These are phyloP conservation scores for Alectoris magna DNA, from an alignment of 2,797 vertebrate genomes.

Conservation along the genomic window DNA sequence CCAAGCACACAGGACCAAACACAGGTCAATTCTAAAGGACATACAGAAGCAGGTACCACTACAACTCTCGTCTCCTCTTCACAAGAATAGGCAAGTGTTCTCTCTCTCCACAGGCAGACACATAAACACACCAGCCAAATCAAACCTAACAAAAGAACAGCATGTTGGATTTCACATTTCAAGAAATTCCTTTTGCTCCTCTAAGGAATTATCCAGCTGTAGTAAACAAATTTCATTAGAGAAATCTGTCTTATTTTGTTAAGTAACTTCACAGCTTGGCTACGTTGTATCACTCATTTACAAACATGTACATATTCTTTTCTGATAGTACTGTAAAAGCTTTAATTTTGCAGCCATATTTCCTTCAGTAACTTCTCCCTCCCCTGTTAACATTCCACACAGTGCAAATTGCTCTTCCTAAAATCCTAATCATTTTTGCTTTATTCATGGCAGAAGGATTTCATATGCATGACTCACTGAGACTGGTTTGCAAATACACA, in stretches of 20 bases:
- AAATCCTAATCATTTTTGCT: background rate
- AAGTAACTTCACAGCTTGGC: background rate
- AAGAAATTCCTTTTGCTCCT: background rate
- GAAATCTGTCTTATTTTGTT: background rate
- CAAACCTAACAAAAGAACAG: background rate
- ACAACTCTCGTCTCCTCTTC: background rate
- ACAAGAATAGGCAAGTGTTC: background rate
- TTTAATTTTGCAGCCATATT: background rate
- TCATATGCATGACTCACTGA: background rate
- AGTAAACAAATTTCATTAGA: background rate
- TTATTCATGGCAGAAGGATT: background rate
- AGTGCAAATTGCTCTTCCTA: background rate
- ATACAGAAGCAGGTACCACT: background rate
- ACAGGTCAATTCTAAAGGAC: background rate
- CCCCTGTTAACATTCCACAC: background rate
- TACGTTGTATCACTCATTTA: slow-evolving; percentile 6
- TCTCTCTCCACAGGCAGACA: background rate
- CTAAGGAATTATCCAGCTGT: background rate
- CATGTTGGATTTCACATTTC: background rate
- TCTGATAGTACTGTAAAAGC: background rate
- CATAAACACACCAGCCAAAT: slow-evolving; percentile 3
- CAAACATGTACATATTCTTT: background rate
- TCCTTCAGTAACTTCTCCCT: background rate
- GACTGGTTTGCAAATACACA: background rate
- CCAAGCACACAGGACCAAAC: background rate